A percentile compares a stretch with the other conserved stretches of the same genome.
phyloP scores from a whole-genome alignment of 2,113 vertebrate genomes.

The Pantherophis guttatus region DNA sequence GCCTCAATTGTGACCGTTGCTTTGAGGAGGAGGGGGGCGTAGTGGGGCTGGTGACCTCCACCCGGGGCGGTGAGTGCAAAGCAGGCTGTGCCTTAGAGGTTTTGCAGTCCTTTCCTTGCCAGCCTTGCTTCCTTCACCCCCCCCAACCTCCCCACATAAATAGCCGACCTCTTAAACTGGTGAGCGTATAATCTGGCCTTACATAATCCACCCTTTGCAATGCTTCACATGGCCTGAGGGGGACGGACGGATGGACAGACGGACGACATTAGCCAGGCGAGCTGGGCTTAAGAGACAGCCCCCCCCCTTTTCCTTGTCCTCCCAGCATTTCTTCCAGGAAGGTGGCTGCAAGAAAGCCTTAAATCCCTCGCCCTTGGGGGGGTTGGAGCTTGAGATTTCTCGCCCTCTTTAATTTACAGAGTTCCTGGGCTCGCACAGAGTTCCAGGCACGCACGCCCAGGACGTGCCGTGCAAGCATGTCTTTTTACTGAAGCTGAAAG shows the following conservation, averaged over 20 bases:
- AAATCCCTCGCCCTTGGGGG: neutral
- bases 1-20: neutral
- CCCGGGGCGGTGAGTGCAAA: constrained; percentile 28
- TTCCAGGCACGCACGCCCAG: constrained; percentile 14
- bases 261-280: neutral
- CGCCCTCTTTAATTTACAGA: constrained; percentile 38
- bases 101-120: constrained; percentile 59
- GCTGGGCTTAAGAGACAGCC: neutral
- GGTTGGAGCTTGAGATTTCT: neutral
- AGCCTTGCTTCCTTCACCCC: constrained; percentile 45
- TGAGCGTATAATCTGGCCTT: constrained; percentile 40
- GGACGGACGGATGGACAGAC: neutral
- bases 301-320: neutral
- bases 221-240: too few relatives aligned
- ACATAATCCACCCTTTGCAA: too few relatives aligned
- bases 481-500: constrained; percentile 39
- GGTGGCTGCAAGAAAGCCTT: neutral
- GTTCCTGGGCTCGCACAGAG: neutral
- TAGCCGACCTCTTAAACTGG: constrained; percentile 59
- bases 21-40: neutral
- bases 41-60: neutral
- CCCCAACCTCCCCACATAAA: neutral
- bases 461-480: constrained; percentile 29
- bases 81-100: constrained; percentile 47
- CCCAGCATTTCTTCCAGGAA: neutral